Base-by-base conservation (phyloP, 92 coral and sea anemone genomes). In the Porites evermanni region DNA sequence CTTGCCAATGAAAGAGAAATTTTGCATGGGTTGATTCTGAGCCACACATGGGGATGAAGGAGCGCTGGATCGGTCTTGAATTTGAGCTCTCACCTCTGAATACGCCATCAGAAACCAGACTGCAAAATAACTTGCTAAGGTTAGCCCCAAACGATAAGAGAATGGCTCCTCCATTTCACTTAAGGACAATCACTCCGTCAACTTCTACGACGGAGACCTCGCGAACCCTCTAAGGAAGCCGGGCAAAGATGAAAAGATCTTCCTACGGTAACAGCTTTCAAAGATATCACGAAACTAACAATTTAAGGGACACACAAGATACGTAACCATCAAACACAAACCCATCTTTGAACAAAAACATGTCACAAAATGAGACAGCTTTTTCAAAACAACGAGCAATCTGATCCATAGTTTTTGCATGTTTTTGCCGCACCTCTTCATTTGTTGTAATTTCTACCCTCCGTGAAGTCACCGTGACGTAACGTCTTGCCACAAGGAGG, bases 351-450 rank as follows among this genome's bases (percentile, higher is more conserved):
- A 56, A 56, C 4, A 56, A 56, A 56, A 79, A 54, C 29, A 71
- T 60, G 72, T 82, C 86, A 82, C 6, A 54, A 82, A 60, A 82
- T 13, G 60, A 18, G 78, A 44, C 6, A 53, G 71, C 58, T 5
- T 72, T 72, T 47, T 72, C 79, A 82, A 72, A 82, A 71, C 79
- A 82, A 13, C 53, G 16, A 14, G 76, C 67, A 80, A 80, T 54
- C 54, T 68, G 67, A 69, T 80, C 76, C 6, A 10, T 9, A 9
- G 17, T 51, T 59, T 69, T 80, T 53, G 66, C 7, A 2, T 4
- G 17, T 51, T 59, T 69, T 80, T 53, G 66, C 7, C 58, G 32
- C 53, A 69, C 53, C 51, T 11, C 64, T 12, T 73, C 8, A 18
- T 7, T 14, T 2, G 67, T 63, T 63, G 67, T 63, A 14, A 56